Percentiles rank a stretch among this genome's conserved stretches.
phyloP scores from a whole-genome alignment of 2,888 invertebrate species.

The Neoitamus cyanurus region DNA sequence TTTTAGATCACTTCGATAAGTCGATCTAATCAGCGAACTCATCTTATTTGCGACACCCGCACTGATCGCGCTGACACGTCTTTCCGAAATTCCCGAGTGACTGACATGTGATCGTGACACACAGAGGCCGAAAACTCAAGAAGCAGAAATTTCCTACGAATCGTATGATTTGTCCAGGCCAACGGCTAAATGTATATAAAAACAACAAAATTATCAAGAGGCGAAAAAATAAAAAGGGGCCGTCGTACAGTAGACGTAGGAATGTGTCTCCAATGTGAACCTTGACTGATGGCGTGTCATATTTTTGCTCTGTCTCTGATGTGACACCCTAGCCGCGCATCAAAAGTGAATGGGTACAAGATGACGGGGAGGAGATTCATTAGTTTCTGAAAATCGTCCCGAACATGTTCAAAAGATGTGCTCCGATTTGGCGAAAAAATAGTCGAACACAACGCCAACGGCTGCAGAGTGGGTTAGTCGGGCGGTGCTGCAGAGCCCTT shows the following conservation, averaged over 20 bases:
- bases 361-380: constrained; percentile 44
- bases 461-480: background rate
- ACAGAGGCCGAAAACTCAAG: constrained; percentile 42
- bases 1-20: background rate
- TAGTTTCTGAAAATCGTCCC: constrained; percentile 22
- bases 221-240: background rate
- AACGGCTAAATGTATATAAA: constrained; percentile 32
- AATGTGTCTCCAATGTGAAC: constrained; percentile 1
- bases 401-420: background rate
- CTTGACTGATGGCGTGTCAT: constrained; percentile 46
- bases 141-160: constrained; percentile 30
- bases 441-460: background rate
- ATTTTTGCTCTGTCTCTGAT: constrained; percentile 43
- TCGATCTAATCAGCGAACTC: background rate
- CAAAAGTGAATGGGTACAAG: constrained; percentile 28
- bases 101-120: constrained; percentile 46
- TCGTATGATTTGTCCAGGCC: constrained; percentile 15
- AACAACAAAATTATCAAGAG: constrained; percentile 27
- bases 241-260: background rate
- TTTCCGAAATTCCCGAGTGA: constrained; percentile 19
- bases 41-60: background rate
- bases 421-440: constrained; percentile 32
- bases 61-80: background rate
- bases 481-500: background rate
- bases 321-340: constrained; percentile 25